These are phyloP conservation scores for Agraylea sexmaculata DNA, from an alignment of 1,140 invertebrate species.

Conservation along the genomic window DNA sequence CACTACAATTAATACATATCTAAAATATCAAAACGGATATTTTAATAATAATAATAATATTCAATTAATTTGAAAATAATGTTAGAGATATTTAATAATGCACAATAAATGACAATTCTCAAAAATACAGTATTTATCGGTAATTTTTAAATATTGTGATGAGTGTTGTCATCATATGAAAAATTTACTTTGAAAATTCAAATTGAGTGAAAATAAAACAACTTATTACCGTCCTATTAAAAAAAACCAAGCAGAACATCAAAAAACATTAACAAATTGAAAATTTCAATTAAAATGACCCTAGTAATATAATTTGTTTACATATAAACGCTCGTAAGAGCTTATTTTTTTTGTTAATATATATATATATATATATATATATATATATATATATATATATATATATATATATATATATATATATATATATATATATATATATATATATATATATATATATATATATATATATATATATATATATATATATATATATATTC, in stretches of 20 bases:
- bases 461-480: background rate
- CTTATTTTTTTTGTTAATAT: background rate
- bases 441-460: constrained; percentile 4
- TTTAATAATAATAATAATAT: too few relatives aligned
- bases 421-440: background rate
- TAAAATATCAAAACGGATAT: too few relatives aligned
- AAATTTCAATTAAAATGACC: constrained; percentile 1
- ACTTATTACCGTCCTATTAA: background rate
- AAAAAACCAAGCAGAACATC: background rate
- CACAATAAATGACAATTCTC: too few relatives aligned
- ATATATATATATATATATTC: background rate
- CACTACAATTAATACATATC: constrained; percentile 10
- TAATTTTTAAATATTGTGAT: background rate
- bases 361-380: constrained; percentile 3
- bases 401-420: background rate
- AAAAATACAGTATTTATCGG: too few relatives aligned
- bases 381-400: background rate
- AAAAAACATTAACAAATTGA: constrained; percentile 6
- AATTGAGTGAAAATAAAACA: background rate
- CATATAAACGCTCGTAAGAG: too few relatives aligned
- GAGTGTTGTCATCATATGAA: background rate
- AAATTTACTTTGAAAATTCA: background rate
- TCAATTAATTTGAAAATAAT: too few relatives aligned
- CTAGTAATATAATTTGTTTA: too few relatives aligned
- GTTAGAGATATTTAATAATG: too few relatives aligned